Percentiles rank a stretch among this genome's conserved stretches.
These are phyloP conservation scores for Sinella curviseta DNA, from an alignment of 1,140 invertebrate species.

Conservation along the genomic window DNA sequence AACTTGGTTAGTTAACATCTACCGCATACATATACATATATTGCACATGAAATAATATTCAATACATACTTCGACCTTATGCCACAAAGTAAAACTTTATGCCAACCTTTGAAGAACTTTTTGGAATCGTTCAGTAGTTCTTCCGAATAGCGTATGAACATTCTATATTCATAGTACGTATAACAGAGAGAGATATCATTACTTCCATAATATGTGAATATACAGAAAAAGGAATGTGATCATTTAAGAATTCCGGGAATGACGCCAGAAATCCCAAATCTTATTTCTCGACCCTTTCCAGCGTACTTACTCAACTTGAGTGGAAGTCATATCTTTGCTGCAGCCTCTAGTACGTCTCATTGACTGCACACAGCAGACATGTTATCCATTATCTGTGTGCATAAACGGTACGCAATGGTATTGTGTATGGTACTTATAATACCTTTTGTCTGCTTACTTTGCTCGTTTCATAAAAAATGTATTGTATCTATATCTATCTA, in stretches of 20 bases:
- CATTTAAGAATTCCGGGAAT: constrained; percentile 1
- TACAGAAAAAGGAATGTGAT: neutral
- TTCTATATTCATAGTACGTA: neutral
- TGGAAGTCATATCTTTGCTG: too few species aligned
- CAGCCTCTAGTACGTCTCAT: too few species aligned
- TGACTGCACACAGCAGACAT: neutral
- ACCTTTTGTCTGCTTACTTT: too few species aligned
- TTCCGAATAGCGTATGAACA: neutral
- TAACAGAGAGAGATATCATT: neutral
- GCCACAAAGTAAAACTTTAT: neutral
- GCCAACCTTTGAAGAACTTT: neutral
- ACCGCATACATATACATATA: too few species aligned
- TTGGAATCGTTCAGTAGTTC: neutral
- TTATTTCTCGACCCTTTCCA: neutral
- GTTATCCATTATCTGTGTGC: too few species aligned
- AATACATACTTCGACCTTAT: too few species aligned
- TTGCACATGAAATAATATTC: too few species aligned
- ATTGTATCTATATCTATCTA: too few species aligned
- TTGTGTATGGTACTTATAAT: too few species aligned
- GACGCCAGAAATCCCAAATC: constrained; percentile 13
- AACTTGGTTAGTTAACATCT: neutral
- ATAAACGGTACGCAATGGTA: too few species aligned
- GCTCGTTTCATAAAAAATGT: too few species aligned
- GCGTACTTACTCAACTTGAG: neutral
- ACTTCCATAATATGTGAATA: neutral